Percentiles rank a stretch among this genome's conserved stretches.
phyloP scores from a whole-genome alignment of 2,888 invertebrate species.

The Amiota communis region DNA sequence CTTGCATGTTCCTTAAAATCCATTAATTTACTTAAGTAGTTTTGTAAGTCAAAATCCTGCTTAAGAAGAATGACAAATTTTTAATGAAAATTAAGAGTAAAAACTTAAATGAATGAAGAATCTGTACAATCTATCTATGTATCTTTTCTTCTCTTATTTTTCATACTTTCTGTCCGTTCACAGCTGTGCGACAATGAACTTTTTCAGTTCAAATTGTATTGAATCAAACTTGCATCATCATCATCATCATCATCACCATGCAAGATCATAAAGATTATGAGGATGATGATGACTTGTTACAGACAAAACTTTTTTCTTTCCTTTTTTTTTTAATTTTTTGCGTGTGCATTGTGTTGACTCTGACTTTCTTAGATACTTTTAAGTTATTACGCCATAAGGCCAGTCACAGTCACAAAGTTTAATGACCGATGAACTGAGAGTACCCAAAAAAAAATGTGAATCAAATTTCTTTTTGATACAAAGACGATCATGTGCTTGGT shows the following conservation, averaged over 20 bases:
- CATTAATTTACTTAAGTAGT: not conserved
- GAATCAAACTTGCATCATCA: not conserved
- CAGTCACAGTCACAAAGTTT: not conserved
- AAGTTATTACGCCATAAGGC: conserved; percentile 23
- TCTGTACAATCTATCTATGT: too few species aligned
- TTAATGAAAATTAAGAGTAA: conserved; percentile 59
- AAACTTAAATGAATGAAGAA: conserved; percentile 47
- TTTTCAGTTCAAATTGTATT: not conserved
- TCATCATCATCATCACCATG: not conserved
- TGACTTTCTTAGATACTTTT: not conserved
- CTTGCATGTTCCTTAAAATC: conserved; percentile 40
- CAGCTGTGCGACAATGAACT: conserved; percentile 5
- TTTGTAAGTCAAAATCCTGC: too few species aligned
- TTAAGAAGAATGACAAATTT: conserved; percentile 20
- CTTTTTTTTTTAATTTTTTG: not conserved
- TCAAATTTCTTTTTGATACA: too few species aligned
- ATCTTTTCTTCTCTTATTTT: not conserved
- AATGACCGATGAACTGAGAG: not conserved
- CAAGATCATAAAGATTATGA: not conserved
- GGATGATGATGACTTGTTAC: not conserved
- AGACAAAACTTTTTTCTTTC: not conserved
- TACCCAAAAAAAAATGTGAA: too few species aligned
- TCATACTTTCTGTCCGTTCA: not conserved
- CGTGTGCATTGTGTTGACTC: too few species aligned
- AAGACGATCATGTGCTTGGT: too few species aligned